Evolutionary conservation across 2,888 invertebrate species (phyloP).

Genomic region (Tanaodytes sp.): DNA sequence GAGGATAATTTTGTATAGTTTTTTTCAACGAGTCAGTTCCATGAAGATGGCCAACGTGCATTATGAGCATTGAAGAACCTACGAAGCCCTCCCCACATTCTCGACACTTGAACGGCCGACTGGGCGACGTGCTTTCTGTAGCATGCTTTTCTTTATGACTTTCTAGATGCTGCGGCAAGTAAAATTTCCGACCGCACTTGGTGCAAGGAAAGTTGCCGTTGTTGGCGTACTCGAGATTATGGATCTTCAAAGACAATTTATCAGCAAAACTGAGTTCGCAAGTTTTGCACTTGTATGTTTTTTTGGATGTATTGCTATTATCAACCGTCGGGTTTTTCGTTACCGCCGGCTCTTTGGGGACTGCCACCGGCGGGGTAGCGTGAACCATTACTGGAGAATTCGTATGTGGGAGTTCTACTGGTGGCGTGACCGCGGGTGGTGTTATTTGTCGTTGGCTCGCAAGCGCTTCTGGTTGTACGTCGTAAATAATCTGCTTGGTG

Average conservation of each 20-base stretch:
- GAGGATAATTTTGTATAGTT: too few relatives aligned
- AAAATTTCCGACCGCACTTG: conserved; percentile 31
- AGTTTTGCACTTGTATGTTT: conserved; percentile 11
- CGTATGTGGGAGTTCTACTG: not conserved
- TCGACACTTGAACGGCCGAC: conserved; percentile 23
- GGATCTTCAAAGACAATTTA: conserved; percentile 19
- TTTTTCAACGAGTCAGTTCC: conserved; percentile 26
- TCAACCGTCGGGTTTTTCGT: not conserved
- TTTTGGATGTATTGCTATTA: not conserved
- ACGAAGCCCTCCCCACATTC: conserved; percentile 33
- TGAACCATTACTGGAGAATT: not conserved
- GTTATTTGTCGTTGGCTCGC: not conserved
- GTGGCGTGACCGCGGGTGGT: not conserved
- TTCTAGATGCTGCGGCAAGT: conserved; percentile 14
- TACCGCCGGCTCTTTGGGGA: not conserved
- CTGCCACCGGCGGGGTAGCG: not conserved
- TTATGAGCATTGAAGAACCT: conserved; percentile 8
- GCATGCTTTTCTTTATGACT: conserved; percentile 36
- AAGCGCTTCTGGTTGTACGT: not conserved
- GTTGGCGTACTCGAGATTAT: conserved; percentile 30
- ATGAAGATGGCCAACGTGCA: conserved; percentile 48
- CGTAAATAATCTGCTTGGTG: conserved; percentile 1
- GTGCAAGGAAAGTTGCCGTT: conserved; percentile 28
- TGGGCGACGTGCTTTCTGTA: not conserved
- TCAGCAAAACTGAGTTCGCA: conserved; percentile 34